A percentile compares a stretch with the other conserved stretches of the same genome.
These are phyloP conservation scores for Planococcus citri DNA, from an alignment of 1,140 invertebrate species.

Conservation along the genomic window DNA sequence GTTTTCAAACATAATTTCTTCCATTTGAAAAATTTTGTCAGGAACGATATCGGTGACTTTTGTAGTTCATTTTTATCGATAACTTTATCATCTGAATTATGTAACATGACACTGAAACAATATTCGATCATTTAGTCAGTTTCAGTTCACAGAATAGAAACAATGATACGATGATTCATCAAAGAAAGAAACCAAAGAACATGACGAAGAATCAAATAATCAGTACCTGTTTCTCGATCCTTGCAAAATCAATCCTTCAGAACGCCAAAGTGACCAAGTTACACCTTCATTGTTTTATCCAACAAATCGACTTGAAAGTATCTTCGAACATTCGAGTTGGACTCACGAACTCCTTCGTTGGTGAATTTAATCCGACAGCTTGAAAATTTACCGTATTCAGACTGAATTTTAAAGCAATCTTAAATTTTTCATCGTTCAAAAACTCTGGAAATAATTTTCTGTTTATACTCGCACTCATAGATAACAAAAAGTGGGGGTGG, in stretches of 20 bases:
- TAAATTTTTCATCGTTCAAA: too few relatives aligned
- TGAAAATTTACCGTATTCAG: neutral
- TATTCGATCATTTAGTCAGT: neutral
- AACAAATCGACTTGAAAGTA: neutral
- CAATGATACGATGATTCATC: too few relatives aligned
- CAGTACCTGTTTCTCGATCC: too few relatives aligned
- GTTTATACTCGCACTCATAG: neutral
- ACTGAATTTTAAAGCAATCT: neutral
- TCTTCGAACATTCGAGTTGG: neutral
- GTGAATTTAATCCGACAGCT: too few relatives aligned
- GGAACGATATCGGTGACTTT: neutral
- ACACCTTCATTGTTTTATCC: too few relatives aligned
- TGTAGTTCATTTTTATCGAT: neutral
- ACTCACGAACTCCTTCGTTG: too few relatives aligned
- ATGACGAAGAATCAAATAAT: too few relatives aligned
- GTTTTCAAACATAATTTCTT: slow-evolving; percentile 14
- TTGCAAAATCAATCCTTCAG: too few relatives aligned
- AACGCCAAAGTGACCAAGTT: too few relatives aligned
- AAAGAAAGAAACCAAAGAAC: too few relatives aligned
- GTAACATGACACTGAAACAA: slow-evolving; percentile 4
- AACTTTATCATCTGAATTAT: neutral
- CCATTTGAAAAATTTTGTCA: slow-evolving; percentile 14
- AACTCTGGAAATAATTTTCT: neutral
- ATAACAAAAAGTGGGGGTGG: neutral
- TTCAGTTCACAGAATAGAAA: neutral